A percentile compares a stretch with the other conserved stretches of the same genome.
Conservation (phyloP, 2,888 invertebrate genomes). For the Cephus pulcher region DNA sequence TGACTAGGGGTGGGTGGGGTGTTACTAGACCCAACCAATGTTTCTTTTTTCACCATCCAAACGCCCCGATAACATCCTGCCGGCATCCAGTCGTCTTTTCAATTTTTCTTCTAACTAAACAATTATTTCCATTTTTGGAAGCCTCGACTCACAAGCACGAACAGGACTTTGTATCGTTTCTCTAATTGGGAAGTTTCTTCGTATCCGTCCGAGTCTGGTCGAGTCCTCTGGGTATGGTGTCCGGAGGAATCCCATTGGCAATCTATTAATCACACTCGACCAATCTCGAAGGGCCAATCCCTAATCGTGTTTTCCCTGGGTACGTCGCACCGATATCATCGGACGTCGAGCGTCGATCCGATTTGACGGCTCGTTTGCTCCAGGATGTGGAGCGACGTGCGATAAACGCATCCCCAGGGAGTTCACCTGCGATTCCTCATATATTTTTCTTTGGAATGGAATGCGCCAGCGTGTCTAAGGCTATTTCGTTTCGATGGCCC, state of each 20-base stretch:
- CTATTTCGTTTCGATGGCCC: background rate
- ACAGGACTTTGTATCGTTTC: background rate
- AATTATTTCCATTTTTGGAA: background rate
- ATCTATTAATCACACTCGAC: conserved; percentile 61
- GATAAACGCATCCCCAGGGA: background rate
- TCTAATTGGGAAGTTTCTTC: background rate
- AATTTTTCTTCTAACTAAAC: conserved; percentile 30
- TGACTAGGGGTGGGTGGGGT: too few species aligned
- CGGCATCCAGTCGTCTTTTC: conserved; percentile 38
- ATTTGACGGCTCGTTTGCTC: conserved; percentile 55
- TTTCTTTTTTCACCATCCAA: conserved; percentile 36
- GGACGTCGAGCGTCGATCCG: conserved; percentile 46
- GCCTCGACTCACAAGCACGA: background rate
- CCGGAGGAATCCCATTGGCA: conserved; percentile 50
- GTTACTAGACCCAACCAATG: conserved; percentile 28
- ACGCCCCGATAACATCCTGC: conserved; percentile 34
- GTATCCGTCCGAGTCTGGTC: conserved; percentile 55
- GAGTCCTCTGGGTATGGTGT: conserved; percentile 29
- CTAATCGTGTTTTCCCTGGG: conserved; percentile 44
- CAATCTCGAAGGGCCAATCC: conserved; percentile 47
- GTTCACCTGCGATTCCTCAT: background rate
- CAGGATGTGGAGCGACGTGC: conserved; percentile 25
- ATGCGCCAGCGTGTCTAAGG: background rate
- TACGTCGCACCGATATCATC: conserved; percentile 20
- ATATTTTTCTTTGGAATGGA: background rate